Conservation (phyloP, 2,888 invertebrate species). For the Colletes collaris region DNA sequence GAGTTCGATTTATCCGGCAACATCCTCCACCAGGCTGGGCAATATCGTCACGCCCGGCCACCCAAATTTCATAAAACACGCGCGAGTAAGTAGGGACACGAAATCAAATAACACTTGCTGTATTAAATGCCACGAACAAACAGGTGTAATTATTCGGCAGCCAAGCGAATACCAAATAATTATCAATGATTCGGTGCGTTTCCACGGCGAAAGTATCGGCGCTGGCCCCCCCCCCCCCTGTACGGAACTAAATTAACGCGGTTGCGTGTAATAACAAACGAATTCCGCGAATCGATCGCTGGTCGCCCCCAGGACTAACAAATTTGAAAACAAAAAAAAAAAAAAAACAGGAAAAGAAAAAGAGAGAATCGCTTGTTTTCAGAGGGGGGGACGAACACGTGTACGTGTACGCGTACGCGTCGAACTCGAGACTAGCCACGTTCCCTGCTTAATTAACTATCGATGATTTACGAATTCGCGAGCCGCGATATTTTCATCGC, state of each 20-base stretch:
- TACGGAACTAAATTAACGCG: conserved; percentile 60
- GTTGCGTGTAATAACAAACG: conserved; percentile 56
- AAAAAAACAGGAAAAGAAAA: not conserved
- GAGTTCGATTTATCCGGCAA: conserved; percentile 12
- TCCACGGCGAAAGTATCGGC: conserved; percentile 58
- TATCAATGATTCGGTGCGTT: conserved; percentile 62
- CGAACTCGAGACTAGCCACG: conserved; percentile 3
- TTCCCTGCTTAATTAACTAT: conserved; percentile 37
- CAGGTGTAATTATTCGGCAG: conserved; percentile 69
- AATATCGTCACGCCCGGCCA: conserved; percentile 34
- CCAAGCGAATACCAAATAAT: conserved; percentile 66
- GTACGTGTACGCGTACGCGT: not conserved
- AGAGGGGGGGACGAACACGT: not conserved
- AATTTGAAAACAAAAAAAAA: conserved; percentile 25
- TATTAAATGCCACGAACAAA: conserved; percentile 68
- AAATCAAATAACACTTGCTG: conserved; percentile 67
- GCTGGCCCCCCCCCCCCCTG: conserved; percentile 30
- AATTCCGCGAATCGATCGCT: conserved; percentile 50
- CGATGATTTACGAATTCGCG: conserved; percentile 40
- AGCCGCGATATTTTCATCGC: conserved; percentile 16
- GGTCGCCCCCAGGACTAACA: conserved; percentile 31
- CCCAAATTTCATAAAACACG: conserved; percentile 63
- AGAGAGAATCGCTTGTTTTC: conserved; percentile 5
- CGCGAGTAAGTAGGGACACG: conserved; percentile 55
- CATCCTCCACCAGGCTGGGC: conserved; percentile 8